A percentile compares a stretch with the other conserved stretches of the same genome.
These are phyloP conservation scores for Isurus oxyrinchus DNA, from an alignment of 2,113 vertebrate species.

Conservation along the genomic window DNA sequence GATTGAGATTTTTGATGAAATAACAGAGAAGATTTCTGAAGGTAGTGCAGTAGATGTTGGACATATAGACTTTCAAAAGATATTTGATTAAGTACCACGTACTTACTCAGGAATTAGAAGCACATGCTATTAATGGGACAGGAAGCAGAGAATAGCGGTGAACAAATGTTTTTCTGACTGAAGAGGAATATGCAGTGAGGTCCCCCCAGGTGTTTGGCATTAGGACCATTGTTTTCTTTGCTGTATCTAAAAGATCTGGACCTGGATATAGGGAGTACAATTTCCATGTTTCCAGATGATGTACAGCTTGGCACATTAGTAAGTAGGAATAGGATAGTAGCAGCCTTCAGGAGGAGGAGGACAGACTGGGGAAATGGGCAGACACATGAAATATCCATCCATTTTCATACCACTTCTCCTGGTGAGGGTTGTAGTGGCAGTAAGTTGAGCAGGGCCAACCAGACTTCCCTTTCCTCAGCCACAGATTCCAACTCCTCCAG, in stretches of 20 bases:
- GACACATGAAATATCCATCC: too few relatives aligned
- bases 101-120: too few relatives aligned
- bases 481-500: too few relatives aligned
- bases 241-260: not conserved
- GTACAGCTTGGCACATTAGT: not conserved
- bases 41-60: not conserved
- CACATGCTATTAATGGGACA: not conserved
- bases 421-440: too few relatives aligned
- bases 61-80: not conserved
- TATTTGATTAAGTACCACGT: too few relatives aligned
- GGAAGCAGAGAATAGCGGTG: not conserved
- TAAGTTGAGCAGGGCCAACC: too few relatives aligned
- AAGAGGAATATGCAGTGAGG: not conserved
- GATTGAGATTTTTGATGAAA: not conserved
- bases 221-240: not conserved
- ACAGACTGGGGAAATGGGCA: too few relatives aligned
- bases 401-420: too few relatives aligned
- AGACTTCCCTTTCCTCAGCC: too few relatives aligned
- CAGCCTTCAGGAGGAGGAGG: too few relatives aligned
- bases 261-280: not conserved
- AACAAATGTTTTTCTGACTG: not conserved
- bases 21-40: not conserved
- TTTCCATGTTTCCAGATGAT: not conserved
- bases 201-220: not conserved
- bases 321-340: not conserved